Evolutionary conservation across 2,888 invertebrate species (phyloP).

Genomic region (Drosophila niveifrons): DNA sequence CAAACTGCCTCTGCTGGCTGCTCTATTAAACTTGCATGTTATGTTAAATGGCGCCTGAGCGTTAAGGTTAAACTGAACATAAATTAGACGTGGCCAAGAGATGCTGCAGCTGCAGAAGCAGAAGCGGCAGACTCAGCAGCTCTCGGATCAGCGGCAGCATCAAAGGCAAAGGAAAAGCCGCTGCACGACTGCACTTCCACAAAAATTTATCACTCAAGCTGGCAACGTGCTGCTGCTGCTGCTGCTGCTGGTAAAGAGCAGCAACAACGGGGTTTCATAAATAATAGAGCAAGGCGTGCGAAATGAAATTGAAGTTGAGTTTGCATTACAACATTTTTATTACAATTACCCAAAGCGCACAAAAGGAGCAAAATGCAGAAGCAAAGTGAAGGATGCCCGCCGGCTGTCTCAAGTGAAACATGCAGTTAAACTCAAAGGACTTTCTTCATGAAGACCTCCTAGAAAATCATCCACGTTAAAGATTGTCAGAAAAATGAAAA

Average conservation of each 20-base stretch:
- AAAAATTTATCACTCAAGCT: conserved; percentile 64
- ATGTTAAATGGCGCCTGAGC: conserved; percentile 77
- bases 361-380: conserved; percentile 6
- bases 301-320: conserved; percentile 63
- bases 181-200: conserved; percentile 34
- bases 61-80: conserved; percentile 77
- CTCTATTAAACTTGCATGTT: conserved; percentile 76
- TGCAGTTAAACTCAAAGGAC: conserved; percentile 25
- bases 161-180: conserved; percentile 16
- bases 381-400: conserved; percentile 14
- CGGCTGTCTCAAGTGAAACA: conserved; percentile 29
- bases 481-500: conserved; percentile 33
- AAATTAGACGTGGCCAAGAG: conserved; percentile 61
- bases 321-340: conserved; percentile 62
- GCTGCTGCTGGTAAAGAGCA: background rate
- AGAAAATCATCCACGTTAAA: conserved; percentile 18
- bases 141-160: conserved; percentile 30
- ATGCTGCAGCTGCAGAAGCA: conserved; percentile 8
- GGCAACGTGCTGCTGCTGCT: conserved; percentile 38
- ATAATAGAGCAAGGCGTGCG: conserved; percentile 60
- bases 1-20: conserved; percentile 19
- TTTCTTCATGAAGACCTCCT: background rate
- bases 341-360: conserved; percentile 48
- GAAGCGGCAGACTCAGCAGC: conserved; percentile 1
- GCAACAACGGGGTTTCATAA: conserved; percentile 54